Evolutionary conservation across 2,888 invertebrate genomes (phyloP), one percentile per base, ranked within the genome.

Genomic region (Ochropacha duplaris): DNA sequence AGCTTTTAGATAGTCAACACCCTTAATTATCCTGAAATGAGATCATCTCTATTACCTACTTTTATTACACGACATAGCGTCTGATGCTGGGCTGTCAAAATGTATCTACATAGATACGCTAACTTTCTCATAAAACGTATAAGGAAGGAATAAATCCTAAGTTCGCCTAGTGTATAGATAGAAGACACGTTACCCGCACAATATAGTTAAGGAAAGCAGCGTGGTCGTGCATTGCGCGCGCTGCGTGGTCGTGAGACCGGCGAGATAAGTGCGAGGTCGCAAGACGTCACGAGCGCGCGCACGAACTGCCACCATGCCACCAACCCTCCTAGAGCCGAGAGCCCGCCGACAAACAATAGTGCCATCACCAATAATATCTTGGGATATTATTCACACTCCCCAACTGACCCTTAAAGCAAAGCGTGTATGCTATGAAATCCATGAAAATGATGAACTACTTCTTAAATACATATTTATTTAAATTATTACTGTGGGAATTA

Each of bases 231-330:
- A 71, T 68, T 63, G 75, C 75, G 65, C 67, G 81, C 81, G 78
- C 84, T 82, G 88, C 87, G 86, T 85, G 84, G 83, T 90, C 90
- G 91, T 91, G 90, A 90, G 88, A 87, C 83, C 84, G 80, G 76
- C 76, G 79, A 88, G 90, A 90, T 90, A 90, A 89, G 86, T 88
- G 82, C 86, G 87, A 87, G 90, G 90, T 90, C 90, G 90, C 83
- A 60, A 57, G 74, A 71, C 81, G 83, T 83, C 87, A 87, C 84
- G 88, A 87, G 72, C 44, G 76, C 81, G 76, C 69, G 78, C 78
- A 76, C 71, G 71, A 69, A 70, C 72, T 72, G 69, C 79, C 69
- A 72, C 68, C 67, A 68, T 72, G 69, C 79, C 69, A 72, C 68
- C 67, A 68, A 65, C 64, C 61, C 61, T 62, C 60, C 36, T 44